A percentile compares a stretch with the other conserved stretches of the same genome.
Conservation (phyloP, 2,888 invertebrate species). For the Sarcophaga rosellei region DNA sequence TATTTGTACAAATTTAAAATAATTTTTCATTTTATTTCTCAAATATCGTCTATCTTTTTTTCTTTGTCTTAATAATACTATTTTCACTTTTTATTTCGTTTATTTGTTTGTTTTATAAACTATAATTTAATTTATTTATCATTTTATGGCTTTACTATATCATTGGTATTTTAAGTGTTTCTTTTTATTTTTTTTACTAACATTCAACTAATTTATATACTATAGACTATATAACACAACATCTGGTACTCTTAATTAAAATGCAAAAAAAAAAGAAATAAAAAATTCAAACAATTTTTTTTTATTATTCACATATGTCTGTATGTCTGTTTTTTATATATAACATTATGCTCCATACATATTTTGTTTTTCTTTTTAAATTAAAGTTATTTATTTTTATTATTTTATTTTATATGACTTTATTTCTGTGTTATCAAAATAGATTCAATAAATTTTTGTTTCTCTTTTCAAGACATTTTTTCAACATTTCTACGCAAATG, state of each 20-base stretch:
- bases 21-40: not conserved
- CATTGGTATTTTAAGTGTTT: not conserved
- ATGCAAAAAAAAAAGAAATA: not conserved
- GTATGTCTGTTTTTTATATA: not conserved
- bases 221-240: slow-evolving; percentile 57
- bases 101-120: slow-evolving; percentile 29
- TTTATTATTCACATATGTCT: slow-evolving; percentile 33
- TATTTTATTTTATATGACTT: not conserved
- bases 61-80: not conserved
- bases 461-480: not conserved
- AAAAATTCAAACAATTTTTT: not conserved
- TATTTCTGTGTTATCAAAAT: slow-evolving; percentile 11
- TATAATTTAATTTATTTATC: slow-evolving; percentile 41
- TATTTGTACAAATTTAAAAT: slow-evolving; percentile 58
- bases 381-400: slow-evolving; percentile 2
- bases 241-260: slow-evolving; percentile 46
- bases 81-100: not conserved
- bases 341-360: not conserved
- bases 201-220: slow-evolving; percentile 45
- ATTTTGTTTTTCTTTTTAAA: not conserved
- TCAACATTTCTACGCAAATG: not conserved
- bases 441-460: slow-evolving; percentile 30
- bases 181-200: slow-evolving; percentile 33
- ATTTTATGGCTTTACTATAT: slow-evolving; percentile 10
- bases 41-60: not conserved